These are phyloP conservation scores for Beris chalybata DNA, from an alignment of 2,888 invertebrate species.

Conservation along the genomic window DNA sequence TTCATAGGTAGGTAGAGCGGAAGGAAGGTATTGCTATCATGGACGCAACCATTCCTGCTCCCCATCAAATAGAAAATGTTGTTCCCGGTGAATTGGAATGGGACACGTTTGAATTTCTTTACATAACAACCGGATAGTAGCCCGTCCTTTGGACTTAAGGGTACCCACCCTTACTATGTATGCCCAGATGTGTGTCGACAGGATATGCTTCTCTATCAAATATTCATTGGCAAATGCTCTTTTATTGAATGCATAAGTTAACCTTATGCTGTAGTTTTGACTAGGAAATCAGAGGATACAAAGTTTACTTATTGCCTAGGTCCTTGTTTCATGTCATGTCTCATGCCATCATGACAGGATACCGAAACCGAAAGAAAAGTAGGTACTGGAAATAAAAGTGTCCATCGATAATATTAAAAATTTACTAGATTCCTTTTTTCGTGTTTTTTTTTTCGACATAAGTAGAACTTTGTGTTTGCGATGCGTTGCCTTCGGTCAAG, in stretches of 20 bases:
- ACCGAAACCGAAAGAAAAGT: constrained; percentile 11
- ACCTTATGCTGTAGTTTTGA: constrained; percentile 36
- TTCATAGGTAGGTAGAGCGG: constrained; percentile 2
- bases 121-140: constrained; percentile 34
- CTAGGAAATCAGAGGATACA: constrained; percentile 35
- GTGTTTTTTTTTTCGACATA: background rate
- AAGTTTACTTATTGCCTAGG: constrained; percentile 38
- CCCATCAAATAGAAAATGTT: background rate
- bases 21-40: background rate
- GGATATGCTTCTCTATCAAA: constrained; percentile 33
- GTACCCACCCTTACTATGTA: too few species aligned
- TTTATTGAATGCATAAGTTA: constrained; percentile 40
- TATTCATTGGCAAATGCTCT: constrained; percentile 39
- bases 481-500: constrained; percentile 17
- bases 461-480: constrained; percentile 2
- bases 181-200: constrained; percentile 4
- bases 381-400: constrained; percentile 12
- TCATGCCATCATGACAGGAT: constrained; percentile 35
- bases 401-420: constrained; percentile 30
- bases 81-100: background rate
- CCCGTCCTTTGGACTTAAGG: background rate
- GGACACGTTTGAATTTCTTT: constrained; percentile 24
- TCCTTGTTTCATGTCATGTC: constrained; percentile 41
- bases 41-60: background rate
- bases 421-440: constrained; percentile 21